Evolutionary conservation across 2,888 invertebrate genomes (phyloP).

Genomic region (Rhimphoctona megacephalus): DNA sequence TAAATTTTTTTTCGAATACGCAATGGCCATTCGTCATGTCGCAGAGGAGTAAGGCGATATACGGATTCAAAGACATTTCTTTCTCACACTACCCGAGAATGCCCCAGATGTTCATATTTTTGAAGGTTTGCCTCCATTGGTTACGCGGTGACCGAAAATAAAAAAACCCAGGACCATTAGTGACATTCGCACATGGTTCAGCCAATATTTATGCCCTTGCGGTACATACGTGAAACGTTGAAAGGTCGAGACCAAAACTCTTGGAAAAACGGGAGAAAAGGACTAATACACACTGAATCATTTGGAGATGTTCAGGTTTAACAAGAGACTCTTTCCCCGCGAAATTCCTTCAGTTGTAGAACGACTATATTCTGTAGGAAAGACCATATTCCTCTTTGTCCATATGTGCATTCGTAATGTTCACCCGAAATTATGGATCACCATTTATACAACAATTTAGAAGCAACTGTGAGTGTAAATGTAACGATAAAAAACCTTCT

Average conservation of each 20-base stretch:
- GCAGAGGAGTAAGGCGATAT: slow-evolving; percentile 42
- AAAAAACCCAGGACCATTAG: slow-evolving; percentile 64
- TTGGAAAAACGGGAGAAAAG: slow-evolving; percentile 43
- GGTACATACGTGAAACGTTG: slow-evolving; percentile 42
- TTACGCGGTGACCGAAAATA: slow-evolving; percentile 17
- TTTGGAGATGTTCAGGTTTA: not conserved
- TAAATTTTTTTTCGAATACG: slow-evolving; percentile 30
- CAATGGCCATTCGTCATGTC: slow-evolving; percentile 64
- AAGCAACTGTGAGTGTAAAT: slow-evolving; percentile 17
- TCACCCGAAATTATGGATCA: slow-evolving; percentile 24
- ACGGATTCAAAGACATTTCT: slow-evolving; percentile 62
- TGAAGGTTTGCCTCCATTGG: slow-evolving; percentile 65
- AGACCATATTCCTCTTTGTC: slow-evolving; percentile 7
- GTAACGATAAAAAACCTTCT: slow-evolving; percentile 39
- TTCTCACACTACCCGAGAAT: slow-evolving; percentile 69
- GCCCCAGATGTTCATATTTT: slow-evolving; percentile 70
- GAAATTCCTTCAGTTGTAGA: slow-evolving; percentile 9
- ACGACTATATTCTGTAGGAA: slow-evolving; percentile 17
- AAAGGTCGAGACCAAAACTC: slow-evolving; percentile 32
- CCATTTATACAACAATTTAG: slow-evolving; percentile 50
- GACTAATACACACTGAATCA: slow-evolving; percentile 23
- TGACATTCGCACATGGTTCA: slow-evolving; percentile 71
- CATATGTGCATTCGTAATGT: slow-evolving; percentile 34
- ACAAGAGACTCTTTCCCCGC: slow-evolving; percentile 25
- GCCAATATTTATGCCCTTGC: slow-evolving; percentile 66